Conservation (phyloP, 2,113 vertebrate species). For the Paraplagusia blochii region DNA sequence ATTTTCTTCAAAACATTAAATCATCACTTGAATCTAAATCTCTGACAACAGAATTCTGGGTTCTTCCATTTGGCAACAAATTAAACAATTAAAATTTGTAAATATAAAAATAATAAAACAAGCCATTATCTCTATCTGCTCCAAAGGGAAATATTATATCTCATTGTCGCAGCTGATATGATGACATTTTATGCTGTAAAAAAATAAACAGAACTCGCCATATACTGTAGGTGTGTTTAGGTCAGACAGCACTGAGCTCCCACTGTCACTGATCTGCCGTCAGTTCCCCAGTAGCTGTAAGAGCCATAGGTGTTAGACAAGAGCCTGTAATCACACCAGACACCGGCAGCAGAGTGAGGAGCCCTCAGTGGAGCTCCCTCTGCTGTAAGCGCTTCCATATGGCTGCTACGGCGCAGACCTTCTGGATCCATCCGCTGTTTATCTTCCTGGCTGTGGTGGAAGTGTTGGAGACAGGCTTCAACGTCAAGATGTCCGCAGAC, state of each 20-base stretch:
- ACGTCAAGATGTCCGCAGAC: slow-evolving; percentile 43
- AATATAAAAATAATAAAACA: too few species aligned
- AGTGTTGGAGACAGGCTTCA: slow-evolving; percentile 56
- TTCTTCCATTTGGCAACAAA: too few species aligned
- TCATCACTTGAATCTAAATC: too few species aligned
- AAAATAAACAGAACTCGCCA: neutral
- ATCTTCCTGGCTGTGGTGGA: slow-evolving; percentile 68
- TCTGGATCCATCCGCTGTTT: slow-evolving; percentile 60
- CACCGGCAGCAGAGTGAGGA: slow-evolving; percentile 45
- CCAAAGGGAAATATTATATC: too few species aligned
- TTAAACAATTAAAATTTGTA: too few species aligned
- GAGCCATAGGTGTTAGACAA: slow-evolving; percentile 63
- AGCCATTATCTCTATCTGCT: too few species aligned
- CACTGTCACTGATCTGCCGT: slow-evolving; percentile 18
- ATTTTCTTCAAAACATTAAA: too few species aligned
- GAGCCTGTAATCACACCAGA: slow-evolving; percentile 71
- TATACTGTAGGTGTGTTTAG: slow-evolving; percentile 42
- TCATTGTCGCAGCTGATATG: too few species aligned
- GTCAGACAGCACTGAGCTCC: slow-evolving; percentile 6
- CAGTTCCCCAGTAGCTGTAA: slow-evolving; percentile 52
- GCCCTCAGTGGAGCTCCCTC: slow-evolving; percentile 60
- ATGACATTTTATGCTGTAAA: too few species aligned
- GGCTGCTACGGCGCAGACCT: slow-evolving; percentile 38
- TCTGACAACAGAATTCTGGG: too few species aligned
- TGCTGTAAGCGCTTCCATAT: slow-evolving; percentile 76